Conservation (phyloP, 2,888 invertebrate species). For the Ectemnius lituratus region DNA sequence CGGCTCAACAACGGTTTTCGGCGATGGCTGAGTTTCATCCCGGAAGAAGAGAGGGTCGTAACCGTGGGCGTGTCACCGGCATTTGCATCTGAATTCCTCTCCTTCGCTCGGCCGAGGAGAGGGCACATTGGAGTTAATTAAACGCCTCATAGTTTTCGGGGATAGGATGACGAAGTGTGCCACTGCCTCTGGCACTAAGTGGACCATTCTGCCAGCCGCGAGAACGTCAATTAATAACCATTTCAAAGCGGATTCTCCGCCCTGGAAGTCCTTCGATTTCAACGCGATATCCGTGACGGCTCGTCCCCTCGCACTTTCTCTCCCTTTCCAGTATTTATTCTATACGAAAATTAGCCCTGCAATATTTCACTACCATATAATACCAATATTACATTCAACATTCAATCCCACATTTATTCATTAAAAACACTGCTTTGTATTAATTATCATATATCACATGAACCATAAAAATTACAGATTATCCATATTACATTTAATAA, state of each 20-base stretch:
- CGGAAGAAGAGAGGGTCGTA: conserved; percentile 53
- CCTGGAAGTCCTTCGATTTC: background rate
- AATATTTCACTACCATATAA: background rate
- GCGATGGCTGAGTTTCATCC: conserved; percentile 44
- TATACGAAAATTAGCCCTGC: background rate
- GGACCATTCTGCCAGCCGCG: conserved; percentile 61
- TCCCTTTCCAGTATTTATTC: background rate
- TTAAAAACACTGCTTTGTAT: no score
- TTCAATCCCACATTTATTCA: background rate
- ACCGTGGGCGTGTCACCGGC: conserved; percentile 54
- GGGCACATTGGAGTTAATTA: conserved; percentile 67
- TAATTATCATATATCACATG: no score
- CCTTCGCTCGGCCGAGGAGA: conserved; percentile 25
- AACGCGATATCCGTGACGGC: no score
- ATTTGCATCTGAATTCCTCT: conserved; percentile 68
- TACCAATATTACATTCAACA: background rate
- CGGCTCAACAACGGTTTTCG: conserved; percentile 33
- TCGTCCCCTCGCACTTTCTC: no score
- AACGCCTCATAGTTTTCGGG: conserved; percentile 70
- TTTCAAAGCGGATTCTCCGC: conserved; percentile 54
- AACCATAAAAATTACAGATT: background rate
- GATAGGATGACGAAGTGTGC: conserved; percentile 56
- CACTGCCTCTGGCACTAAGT: conserved; percentile 71
- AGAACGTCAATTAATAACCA: conserved; percentile 65
- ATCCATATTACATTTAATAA: background rate